phyloP scores from a whole-genome alignment of 2,113 vertebrate species.

The Emydura subglobosa region DNA sequence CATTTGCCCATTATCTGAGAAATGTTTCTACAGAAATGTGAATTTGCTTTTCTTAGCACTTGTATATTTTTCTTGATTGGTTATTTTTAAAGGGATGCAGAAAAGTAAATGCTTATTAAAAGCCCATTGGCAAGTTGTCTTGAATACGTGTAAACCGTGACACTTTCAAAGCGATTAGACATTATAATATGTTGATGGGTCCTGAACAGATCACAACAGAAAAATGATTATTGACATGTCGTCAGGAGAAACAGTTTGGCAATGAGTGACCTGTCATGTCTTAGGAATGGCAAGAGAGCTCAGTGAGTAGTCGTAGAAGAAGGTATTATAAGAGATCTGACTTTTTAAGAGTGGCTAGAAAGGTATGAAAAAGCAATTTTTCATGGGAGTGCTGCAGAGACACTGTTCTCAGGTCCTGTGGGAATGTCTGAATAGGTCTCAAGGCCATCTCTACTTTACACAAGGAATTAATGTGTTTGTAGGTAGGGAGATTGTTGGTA shows the following conservation, averaged over 20 bases:
- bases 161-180: fast-evolving
- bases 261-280: fast-evolving
- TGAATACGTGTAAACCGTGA: fast-evolving
- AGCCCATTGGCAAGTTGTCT: fast-evolving
- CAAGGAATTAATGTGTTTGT: neutral
- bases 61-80: fast-evolving
- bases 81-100: neutral
- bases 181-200: neutral
- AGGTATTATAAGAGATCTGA: neutral
- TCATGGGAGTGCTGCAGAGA: neutral
- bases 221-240: neutral
- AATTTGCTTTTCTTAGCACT: neutral
- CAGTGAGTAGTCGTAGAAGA: neutral
- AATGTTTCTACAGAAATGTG: neutral
- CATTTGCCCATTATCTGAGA: neutral
- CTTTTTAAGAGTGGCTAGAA: neutral
- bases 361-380: neutral
- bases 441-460: neutral
- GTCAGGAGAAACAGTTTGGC: neutral
- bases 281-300: neutral
- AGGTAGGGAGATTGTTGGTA: fast-evolving
- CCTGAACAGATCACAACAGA: fast-evolving
- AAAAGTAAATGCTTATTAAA: neutral
- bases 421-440: neutral
- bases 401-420: neutral